A percentile compares a stretch with the other conserved stretches of the same genome.
These are phyloP conservation scores for Tolmerus cingulatus DNA, from an alignment of 2,888 invertebrate genomes.

Conservation along the genomic window DNA sequence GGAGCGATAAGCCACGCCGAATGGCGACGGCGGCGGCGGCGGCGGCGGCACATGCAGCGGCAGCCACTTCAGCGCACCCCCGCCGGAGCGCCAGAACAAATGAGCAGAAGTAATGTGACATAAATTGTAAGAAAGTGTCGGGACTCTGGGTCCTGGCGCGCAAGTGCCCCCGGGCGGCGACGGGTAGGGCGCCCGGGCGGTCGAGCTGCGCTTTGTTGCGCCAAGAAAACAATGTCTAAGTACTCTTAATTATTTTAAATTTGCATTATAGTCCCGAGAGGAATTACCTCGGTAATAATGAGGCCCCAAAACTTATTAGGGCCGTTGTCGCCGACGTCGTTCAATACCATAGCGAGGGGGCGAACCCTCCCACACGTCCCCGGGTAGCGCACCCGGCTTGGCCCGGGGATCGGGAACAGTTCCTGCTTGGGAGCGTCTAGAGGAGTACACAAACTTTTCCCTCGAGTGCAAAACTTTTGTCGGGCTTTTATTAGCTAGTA, in stretches of 20 bases:
- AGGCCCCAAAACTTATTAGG: constrained; percentile 7
- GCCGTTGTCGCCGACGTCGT: background rate
- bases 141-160: background rate
- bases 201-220: background rate
- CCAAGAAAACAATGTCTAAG: constrained; percentile 36
- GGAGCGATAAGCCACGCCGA: background rate
- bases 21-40: background rate
- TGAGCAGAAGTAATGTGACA: constrained; percentile 38
- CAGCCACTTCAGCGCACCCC: background rate
- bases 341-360: background rate
- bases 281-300: constrained; percentile 25
- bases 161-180: background rate
- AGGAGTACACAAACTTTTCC: constrained; percentile 33
- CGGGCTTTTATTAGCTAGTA: constrained; percentile 38
- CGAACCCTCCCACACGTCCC: background rate
- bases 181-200: background rate
- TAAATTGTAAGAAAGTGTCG: background rate
- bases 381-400: background rate
- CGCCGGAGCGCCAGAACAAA: background rate
- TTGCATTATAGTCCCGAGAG: constrained; percentile 42
- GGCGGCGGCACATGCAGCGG: background rate
- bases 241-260: constrained; percentile 47
- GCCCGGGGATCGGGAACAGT: background rate
- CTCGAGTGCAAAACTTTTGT: constrained; percentile 36
- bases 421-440: background rate